Evolutionary conservation across 2,113 vertebrate genomes (phyloP).

Genomic region (Odobenus rosmarus): DNA sequence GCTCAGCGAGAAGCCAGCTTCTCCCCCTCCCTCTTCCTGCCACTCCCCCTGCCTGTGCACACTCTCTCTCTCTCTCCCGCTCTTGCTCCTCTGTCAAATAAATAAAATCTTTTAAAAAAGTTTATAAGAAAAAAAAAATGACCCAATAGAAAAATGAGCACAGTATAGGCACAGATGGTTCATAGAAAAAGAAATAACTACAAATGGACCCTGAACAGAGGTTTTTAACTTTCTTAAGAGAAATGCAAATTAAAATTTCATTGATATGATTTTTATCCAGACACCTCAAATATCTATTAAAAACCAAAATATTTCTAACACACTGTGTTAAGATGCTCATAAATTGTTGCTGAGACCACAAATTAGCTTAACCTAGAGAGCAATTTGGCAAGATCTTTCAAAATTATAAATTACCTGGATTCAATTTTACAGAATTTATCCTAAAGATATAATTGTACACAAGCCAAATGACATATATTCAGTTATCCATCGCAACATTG

Average conservation of each 20-base stretch:
- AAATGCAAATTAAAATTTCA: conserved; percentile 4
- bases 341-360: neutral
- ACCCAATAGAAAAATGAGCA: neutral
- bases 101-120: neutral
- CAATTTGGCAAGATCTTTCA: conserved; percentile 4
- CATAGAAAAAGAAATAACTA: conserved; percentile 31
- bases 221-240: neutral
- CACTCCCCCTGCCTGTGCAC: too few species aligned
- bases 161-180: neutral
- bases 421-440: neutral
- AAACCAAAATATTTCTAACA: neutral
- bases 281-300: neutral
- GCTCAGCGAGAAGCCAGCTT: too few species aligned
- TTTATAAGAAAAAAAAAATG: conserved; percentile 1
- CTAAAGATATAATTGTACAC: neutral
- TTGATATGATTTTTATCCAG: neutral
- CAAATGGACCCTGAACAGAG: neutral
- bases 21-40: too few species aligned
- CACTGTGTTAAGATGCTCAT: neutral
- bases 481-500: neutral
- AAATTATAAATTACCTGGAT: conserved; percentile 11
- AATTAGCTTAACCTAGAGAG: neutral
- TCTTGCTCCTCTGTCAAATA: too few species aligned
- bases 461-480: neutral
- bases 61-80: too few species aligned